Evolutionary conservation across 2,888 invertebrate species (phyloP), one percentile per base, ranked within the genome.

Genomic region (Diarsia brunnea): DNA sequence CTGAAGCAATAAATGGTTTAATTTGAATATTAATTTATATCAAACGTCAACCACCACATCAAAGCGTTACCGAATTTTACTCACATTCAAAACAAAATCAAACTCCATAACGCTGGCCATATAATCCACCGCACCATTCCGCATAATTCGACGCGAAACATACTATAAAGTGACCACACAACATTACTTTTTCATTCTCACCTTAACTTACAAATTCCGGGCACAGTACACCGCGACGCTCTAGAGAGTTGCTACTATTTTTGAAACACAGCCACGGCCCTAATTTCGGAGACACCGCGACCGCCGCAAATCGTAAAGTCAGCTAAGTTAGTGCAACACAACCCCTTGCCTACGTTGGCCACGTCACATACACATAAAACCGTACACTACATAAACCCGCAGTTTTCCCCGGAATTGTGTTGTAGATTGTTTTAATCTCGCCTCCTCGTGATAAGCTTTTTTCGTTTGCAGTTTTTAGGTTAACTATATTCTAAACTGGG

Each of bases 291-390:
- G 88, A 87, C 88, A 84, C 86, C 82, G 86, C 78, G 73, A 55
- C 69, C 78, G 71, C 88, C 88, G 73, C 87, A 86, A 84, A 86
- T 86, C 88, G 88, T 87, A 87, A 87, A 87, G 79, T 87, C 79
- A 66, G 69, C 79, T 87, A 86, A 87, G 74, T 87, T 87, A 87
- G 81, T 87, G 78, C 86, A 81, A 73, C 79, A 70, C 68, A 73
- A 68, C 66, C 76, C 73, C 70, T 64, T 75, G 64, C 69, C 79
- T 78, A 73, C 68, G 45, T 49, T 51, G 65, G 21, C 63, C 65
- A 74, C 69, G 58, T 81, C 78, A 75, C 78, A 77, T 74, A 76
- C 69, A 69, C 38, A 73, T 71, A 64, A 71, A 72, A 73, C 67
- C 79, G 27, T 47, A 63, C 55, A 63, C 61, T 72, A 64, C 69